Evolutionary conservation across 2,113 vertebrate species (phyloP).

Genomic region (Salvator merianae): DNA sequence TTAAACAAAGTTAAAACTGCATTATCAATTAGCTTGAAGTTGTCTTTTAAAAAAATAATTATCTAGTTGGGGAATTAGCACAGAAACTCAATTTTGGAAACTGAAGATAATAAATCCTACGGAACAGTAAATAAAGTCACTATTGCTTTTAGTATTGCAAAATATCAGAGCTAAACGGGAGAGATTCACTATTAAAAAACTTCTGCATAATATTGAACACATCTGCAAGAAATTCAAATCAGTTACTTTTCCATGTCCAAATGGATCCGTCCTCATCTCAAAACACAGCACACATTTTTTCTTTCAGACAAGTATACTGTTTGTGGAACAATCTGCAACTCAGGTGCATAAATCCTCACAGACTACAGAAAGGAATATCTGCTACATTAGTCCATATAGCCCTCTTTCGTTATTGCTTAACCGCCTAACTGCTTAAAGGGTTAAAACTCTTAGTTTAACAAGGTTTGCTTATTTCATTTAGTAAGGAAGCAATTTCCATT

Average conservation of each 20-base stretch:
- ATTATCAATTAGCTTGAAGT: background rate
- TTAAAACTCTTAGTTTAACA: too few species aligned
- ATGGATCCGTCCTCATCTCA: background rate
- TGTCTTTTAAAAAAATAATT: background rate
- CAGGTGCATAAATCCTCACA: background rate
- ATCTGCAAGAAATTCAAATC: background rate
- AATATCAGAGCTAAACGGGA: background rate
- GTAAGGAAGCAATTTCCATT: too few species aligned
- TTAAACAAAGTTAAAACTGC: background rate
- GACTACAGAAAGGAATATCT: background rate
- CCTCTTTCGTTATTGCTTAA: background rate
- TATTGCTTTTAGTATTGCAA: background rate
- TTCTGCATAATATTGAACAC: background rate
- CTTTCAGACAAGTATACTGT: background rate
- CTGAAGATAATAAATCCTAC: background rate
- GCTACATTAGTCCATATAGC: background rate
- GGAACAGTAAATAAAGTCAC: background rate
- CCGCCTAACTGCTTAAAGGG: too few species aligned
- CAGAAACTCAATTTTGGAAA: background rate
- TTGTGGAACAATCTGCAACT: background rate
- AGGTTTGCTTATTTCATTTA: too few species aligned
- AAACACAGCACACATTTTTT: background rate
- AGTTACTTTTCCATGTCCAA: background rate
- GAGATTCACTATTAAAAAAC: background rate
- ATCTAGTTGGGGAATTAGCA: background rate